A percentile compares a stretch with the other conserved stretches of the same genome.
These are phyloP conservation scores for Andrena flavipes DNA, from an alignment of 2,888 invertebrate species.

Conservation along the genomic window DNA sequence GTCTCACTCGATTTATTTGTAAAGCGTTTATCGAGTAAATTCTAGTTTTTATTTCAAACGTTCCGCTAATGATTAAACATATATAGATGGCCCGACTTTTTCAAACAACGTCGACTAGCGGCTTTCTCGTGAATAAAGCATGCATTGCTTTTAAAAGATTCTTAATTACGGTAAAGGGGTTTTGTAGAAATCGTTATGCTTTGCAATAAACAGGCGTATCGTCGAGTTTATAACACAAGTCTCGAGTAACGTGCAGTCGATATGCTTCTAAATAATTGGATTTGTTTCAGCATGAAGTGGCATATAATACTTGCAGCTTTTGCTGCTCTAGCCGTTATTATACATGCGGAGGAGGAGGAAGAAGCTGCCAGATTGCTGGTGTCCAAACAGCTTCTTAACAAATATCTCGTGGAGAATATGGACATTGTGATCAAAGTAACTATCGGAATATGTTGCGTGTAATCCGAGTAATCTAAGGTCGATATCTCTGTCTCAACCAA, in stretches of 20 bases:
- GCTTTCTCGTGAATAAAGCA: constrained; percentile 31
- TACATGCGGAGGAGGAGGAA: constrained; percentile 88
- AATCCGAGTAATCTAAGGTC: background rate
- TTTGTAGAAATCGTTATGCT: background rate
- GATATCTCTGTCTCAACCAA: background rate
- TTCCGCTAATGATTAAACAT: constrained; percentile 1
- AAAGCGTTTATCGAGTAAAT: constrained; percentile 2
- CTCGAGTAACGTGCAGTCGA: background rate
- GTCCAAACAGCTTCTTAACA: constrained; percentile 97
- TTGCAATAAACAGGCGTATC: background rate
- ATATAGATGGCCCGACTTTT: background rate
- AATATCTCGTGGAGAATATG: constrained; percentile 98
- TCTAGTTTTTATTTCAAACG: constrained; percentile 9
- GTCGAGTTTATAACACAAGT: constrained; percentile 24
- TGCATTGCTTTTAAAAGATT: background rate
- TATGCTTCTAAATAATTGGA: background rate
- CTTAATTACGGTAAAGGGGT: background rate
- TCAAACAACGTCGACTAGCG: constrained; percentile 20
- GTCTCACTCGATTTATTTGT: background rate
- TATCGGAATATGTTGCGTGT: background rate
- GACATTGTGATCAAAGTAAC: constrained; percentile 94
- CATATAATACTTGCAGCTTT: constrained; percentile 85
- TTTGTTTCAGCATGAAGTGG: constrained; percentile 82
- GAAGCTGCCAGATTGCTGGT: constrained; percentile 93
- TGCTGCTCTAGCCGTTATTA: constrained; percentile 84